Base-by-base conservation (phyloP, 64 coral and sea anemone species). In the Pachyseris speciosa region DNA sequence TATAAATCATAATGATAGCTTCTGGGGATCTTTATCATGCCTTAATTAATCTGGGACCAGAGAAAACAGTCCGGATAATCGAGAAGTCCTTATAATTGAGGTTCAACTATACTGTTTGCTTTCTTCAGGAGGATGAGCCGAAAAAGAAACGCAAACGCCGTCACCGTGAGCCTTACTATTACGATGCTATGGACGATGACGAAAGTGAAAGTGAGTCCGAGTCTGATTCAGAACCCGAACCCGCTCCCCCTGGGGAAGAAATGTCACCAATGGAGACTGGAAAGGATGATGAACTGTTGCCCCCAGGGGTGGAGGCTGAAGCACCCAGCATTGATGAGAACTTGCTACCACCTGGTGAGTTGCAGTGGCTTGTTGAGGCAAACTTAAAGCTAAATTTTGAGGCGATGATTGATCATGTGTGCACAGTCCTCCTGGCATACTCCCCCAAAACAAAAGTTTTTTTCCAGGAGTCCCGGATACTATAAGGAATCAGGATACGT, bases 171-270 rank as follows among this genome's bases (percentile, higher is more conserved):
- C 88, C 93, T 30, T 95, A 98, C 66, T 98, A 98, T 69, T 94
- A 92, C 41, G 96, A 98, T 50, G 93, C 89, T 69, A 92, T 92
- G 67, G 96, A 92, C 61, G 89, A 91, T 79, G 77, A 81, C 34
- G 93, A 98, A 11, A 98, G 96, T 28, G 96, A 98, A 40, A 98
- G 93, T 69, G 96, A 98, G 67, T 98, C 96, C 7, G 96, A 98
- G 16, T 94, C 93, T 1, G 96, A 98, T 25, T 92, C 93, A 12
- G 96, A 98, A 52, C 92, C 93, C 9, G 93, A 92, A 29, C 96
- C 96, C 7, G 93, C 95, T n/a, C 95, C 95, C 27, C 95, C 95
- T 33, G 95, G 95, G 27, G 91, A 93, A 41, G 95, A 97, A 42
- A 84, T 89, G 66, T 93, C 91, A 15, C 89, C 95, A 7, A 74